Base-by-base conservation (phyloP, 2,113 vertebrate species). In the Rana temporaria region DNA sequence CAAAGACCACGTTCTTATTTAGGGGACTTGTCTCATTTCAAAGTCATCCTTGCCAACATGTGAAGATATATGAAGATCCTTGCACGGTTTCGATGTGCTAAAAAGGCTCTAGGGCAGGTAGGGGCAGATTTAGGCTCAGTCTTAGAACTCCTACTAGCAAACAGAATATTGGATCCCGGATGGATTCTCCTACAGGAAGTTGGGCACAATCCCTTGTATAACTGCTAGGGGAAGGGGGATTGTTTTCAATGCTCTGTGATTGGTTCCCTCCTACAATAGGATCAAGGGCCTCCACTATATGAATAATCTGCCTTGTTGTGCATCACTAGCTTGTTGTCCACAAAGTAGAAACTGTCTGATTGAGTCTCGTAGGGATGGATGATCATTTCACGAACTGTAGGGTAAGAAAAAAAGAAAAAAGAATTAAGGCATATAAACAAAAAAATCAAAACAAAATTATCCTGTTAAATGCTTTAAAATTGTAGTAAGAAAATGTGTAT, bases 251-350 rank as follows among this genome's bases (percentile, higher is more conserved):
- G 70, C 2, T 55, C 48, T 73, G 30, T 69, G 8, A 22, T n/a
- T 66, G 55, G 9, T 55, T 26, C 1, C 30, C 76, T 0, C 32
- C 38, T 64, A 1, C 8, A 0, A 0, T 17, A 55, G 19, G 20
- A 84, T 93, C 90, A 98, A 22, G 96, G 94, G 1, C 95, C 94
- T 20, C 97, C 97, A 0, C 95, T 97, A 94, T 99, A 99, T 6
- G 98, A 98, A 92, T 99, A 99, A 90, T 99, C 98, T 84, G 98
- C 98, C 91, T 99, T 99, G 91, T 99, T 99, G 93, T 99, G 98
- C 98, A 99, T 99, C 92, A 99, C 97, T 85, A 99, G 92, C 92
- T 96, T 96, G 95, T 98, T 97, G 90, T 99, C 97, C 88, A 99
- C 97, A 88, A 99, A 99, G 95, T 99, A 99, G 93, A 99, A 99